Evolutionary conservation across 2,888 invertebrate species (phyloP).

Genomic region (Rhodophaea formosa): DNA sequence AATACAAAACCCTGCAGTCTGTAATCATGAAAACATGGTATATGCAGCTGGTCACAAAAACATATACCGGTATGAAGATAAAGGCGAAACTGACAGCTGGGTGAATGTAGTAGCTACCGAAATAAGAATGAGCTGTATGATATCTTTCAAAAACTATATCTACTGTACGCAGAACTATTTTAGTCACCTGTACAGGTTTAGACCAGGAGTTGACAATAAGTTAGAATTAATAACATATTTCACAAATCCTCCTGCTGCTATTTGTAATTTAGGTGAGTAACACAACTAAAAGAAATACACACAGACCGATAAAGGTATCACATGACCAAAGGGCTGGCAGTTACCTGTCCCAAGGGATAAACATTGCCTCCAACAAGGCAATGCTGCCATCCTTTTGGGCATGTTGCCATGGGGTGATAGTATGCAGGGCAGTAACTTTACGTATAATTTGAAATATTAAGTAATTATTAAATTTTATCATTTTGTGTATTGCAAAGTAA

Average conservation of each 20-base stretch:
- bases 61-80: slow-evolving; percentile 55
- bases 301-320: no score
- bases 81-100: slow-evolving; percentile 48
- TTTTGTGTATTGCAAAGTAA: no score
- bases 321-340: no score
- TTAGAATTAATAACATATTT: slow-evolving; percentile 47
- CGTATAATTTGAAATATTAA: no score
- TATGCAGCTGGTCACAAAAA: slow-evolving; percentile 57
- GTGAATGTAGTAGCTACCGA: slow-evolving; percentile 39
- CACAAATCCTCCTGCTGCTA: slow-evolving; percentile 48
- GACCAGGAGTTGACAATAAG: slow-evolving; percentile 44
- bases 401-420: no score
- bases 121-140: slow-evolving; percentile 49
- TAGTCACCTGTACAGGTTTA: slow-evolving; percentile 54
- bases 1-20: slow-evolving; percentile 63
- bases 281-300: neutral
- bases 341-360: no score
- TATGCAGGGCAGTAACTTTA: no score
- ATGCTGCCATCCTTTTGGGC: no score
- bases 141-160: slow-evolving; percentile 56
- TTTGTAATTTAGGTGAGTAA: slow-evolving; percentile 58
- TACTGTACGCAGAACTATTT: slow-evolving; percentile 65
- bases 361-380: no score
- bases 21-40: slow-evolving; percentile 49
- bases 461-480: no score